Percentiles rank a stretch among this genome's conserved stretches.
Conservation (phyloP, 1,140 invertebrate genomes). For the Cecropterus lyciades region DNA sequence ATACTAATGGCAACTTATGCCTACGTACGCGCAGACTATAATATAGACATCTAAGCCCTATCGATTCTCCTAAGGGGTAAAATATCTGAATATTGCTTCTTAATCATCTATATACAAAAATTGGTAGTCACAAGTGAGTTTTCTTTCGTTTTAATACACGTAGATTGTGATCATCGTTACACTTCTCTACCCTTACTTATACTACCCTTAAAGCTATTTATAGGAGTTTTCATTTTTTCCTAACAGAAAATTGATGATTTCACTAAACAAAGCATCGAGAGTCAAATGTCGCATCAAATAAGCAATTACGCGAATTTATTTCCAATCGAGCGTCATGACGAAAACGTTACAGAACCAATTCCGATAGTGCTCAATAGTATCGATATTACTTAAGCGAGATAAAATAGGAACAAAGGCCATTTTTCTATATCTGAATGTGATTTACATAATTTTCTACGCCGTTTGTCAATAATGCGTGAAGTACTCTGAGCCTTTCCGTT, state of each 20-base stretch:
- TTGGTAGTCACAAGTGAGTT: too few species aligned
- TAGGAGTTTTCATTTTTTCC: not conserved
- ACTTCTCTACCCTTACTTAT: too few species aligned
- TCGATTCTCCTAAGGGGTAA: too few species aligned
- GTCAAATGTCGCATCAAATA: slow-evolving; percentile 57
- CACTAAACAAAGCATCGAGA: slow-evolving; percentile 26
- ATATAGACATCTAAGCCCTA: too few species aligned
- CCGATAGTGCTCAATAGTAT: slow-evolving; percentile 67
- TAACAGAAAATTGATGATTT: slow-evolving; percentile 10
- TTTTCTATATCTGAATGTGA: slow-evolving; percentile 64
- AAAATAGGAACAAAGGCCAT: slow-evolving; percentile 65
- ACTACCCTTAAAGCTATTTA: too few species aligned
- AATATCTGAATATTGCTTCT: too few species aligned
- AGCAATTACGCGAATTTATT: slow-evolving; percentile 75
- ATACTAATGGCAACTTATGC: too few species aligned
- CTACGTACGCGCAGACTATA: too few species aligned
- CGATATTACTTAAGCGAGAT: slow-evolving; percentile 59
- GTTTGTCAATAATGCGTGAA: slow-evolving; percentile 47
- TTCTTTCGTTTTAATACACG: too few species aligned
- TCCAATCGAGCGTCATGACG: slow-evolving; percentile 60
- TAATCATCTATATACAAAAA: too few species aligned
- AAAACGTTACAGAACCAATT: slow-evolving; percentile 79
- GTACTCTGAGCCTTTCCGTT: not conserved
- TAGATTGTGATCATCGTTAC: too few species aligned
- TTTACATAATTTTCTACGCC: slow-evolving; percentile 66